Base-by-base conservation (phyloP, 1,140 invertebrate genomes). In the Centruroides sculpturatus region DNA sequence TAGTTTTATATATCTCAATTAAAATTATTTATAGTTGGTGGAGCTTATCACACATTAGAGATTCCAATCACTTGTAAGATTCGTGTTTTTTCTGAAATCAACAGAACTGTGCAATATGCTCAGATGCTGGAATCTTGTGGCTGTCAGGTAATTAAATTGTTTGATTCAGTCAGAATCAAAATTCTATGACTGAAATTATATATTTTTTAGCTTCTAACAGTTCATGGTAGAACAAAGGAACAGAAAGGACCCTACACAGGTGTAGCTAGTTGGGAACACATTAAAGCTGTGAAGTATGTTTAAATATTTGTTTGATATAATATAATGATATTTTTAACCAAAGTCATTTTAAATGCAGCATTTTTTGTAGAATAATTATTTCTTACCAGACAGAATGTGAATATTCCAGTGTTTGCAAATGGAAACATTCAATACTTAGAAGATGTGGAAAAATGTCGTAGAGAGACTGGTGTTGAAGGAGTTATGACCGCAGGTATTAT, bases 61-160 rank as follows among this genome's bases (percentile, higher is more conserved):
- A 76, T 98, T 54, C 93, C 95, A 50, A 83, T 99, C 0, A 96
- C 93, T 9, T 97, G 92, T 73, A 99, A 99, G 79, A 85, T 99
- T 55, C 81, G 96, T 69, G 82, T 94, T 55, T 96, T 97, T 76
- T 80, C 87, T 56, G 85, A 85, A 71, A 75, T 92, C n/a, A 78
- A 85, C 35, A 91, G 86, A 74, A 96, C 94, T 0, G 79, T 98
- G 1, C 69, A 83, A 60, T 99, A 98, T 82, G 94, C 94, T 5
- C 77, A 87, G 73, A 93, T 97, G 89, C 73, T 99, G 55, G 93
- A 97, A 75, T 72, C 76, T n/a, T 87, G 95, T 57, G 96, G 96
- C 7, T 94, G 90, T 68, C 84, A 85, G 71, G 80, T 77, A 51
- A 56, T 35, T 47, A 46, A 35, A 41, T 53, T 5, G 51, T 10